A percentile compares a stretch with the other conserved stretches of the same genome.
phyloP scores from a whole-genome alignment of 2,888 invertebrate genomes.

The Limnephilus auricula region DNA sequence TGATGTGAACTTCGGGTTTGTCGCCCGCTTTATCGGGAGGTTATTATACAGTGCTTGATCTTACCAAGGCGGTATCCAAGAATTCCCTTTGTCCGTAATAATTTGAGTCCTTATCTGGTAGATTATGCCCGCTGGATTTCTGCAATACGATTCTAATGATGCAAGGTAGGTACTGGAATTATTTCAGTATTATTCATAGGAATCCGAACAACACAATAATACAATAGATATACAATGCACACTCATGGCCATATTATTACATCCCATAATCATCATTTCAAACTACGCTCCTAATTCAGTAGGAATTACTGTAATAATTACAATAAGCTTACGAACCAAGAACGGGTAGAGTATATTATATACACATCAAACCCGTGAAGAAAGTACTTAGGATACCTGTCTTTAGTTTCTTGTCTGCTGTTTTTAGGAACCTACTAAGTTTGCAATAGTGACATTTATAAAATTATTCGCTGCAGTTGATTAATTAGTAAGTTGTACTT shows the following conservation, averaged over 20 bases:
- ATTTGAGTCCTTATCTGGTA: not conserved
- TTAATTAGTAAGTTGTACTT: not conserved
- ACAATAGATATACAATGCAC: not conserved
- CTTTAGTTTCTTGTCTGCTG: not conserved
- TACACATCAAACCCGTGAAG: not conserved
- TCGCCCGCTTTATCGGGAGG: not conserved
- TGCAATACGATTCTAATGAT: not conserved
- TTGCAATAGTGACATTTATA: not conserved
- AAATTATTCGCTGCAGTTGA: not conserved
- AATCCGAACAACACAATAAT: not conserved
- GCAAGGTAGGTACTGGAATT: not conserved
- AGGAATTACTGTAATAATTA: not conserved
- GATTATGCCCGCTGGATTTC: not conserved
- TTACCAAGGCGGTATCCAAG: not conserved
- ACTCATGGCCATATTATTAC: conserved; percentile 2
- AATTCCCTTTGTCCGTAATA: not conserved
- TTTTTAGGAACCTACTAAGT: not conserved
- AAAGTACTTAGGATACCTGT: not conserved
- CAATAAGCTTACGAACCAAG: not conserved
- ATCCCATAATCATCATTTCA: not conserved
- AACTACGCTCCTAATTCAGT: not conserved
- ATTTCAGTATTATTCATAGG: not conserved
- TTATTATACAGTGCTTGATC: not conserved
- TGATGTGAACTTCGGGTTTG: too few species aligned
- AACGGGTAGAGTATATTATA: not conserved